phyloP scores from a whole-genome alignment of 2,888 invertebrate genomes.

The Bellardia bayeri region DNA sequence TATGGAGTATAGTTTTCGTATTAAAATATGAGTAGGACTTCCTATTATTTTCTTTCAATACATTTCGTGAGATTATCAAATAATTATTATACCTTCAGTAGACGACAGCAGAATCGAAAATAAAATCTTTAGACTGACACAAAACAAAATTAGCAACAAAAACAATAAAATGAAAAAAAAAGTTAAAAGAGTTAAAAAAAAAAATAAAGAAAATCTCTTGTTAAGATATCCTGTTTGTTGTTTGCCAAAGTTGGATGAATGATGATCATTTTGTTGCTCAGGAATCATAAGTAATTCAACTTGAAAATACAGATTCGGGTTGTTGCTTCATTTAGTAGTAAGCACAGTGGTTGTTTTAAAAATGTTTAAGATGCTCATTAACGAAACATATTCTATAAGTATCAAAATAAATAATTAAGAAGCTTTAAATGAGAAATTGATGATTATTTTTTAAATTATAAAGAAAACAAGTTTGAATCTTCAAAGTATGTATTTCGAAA shows the following conservation, averaged over 20 bases:
- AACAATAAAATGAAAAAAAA: constrained; percentile 21
- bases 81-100: constrained; percentile 17
- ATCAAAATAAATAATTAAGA: neutral
- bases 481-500: too few species aligned
- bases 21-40: constrained; percentile 15
- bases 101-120: neutral
- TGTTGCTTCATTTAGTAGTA: constrained; percentile 2
- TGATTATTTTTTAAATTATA: too few species aligned
- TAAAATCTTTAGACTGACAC: constrained; percentile 15
- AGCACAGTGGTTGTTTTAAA: constrained; percentile 36
- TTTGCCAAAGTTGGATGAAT: constrained; percentile 27
- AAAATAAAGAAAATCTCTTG: constrained; percentile 12
- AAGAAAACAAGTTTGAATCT: too few species aligned
- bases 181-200: constrained; percentile 23
- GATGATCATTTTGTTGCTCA: constrained; percentile 57
- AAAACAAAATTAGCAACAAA: constrained; percentile 54
- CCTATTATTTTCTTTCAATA: neutral
- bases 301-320: constrained; percentile 24
- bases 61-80: constrained; percentile 43
- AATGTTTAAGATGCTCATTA: constrained; percentile 3
- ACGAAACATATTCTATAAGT: neutral
- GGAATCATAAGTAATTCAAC: constrained; percentile 33
- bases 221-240: constrained; percentile 69
- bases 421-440: too few species aligned
- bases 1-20: neutral